Evolutionary conservation across 1,140 invertebrate species (phyloP).

Genomic region (Adoxophyes honmai): DNA sequence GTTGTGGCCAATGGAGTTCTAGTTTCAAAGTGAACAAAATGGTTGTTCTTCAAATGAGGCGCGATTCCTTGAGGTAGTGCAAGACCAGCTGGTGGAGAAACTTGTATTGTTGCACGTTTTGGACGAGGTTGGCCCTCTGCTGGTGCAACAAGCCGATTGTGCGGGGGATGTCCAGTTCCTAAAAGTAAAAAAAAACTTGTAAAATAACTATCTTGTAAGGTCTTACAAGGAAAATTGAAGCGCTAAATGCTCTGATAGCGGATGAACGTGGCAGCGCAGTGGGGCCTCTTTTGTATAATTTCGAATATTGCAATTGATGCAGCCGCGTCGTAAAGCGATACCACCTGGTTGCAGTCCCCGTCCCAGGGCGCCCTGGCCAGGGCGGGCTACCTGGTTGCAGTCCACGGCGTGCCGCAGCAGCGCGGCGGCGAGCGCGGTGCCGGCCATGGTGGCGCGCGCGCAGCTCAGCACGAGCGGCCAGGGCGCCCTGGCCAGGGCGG

Average conservation of each 20-base stretch:
- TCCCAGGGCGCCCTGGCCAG: too few relatives aligned
- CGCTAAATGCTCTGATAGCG: too few relatives aligned
- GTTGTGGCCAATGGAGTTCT: too few relatives aligned
- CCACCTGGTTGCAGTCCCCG: too few relatives aligned
- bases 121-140: constrained; percentile 91
- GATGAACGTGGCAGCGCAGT: too few relatives aligned
- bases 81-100: constrained; percentile 92
- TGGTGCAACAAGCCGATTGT: constrained; percentile 86
- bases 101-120: constrained; percentile 91
- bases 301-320: too few relatives aligned
- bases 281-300: too few relatives aligned
- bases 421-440: constrained; percentile 87
- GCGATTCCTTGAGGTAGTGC: constrained; percentile 90
- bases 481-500: too few relatives aligned
- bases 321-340: too few relatives aligned
- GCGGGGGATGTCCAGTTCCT: constrained; percentile 88
- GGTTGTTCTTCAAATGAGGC: constrained; percentile 85
- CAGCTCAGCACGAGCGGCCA: constrained; percentile 86
- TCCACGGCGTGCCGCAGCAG: constrained; percentile 88
- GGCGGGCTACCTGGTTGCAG: too few relatives aligned
- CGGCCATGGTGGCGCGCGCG: constrained; percentile 82
- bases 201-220: constrained; percentile 2
- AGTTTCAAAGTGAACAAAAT: too few relatives aligned
- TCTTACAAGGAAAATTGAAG: too few relatives aligned
- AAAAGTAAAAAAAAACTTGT: constrained; percentile 27